phyloP scores from a whole-genome alignment of 2,888 invertebrate genomes.

The Epinotia ramella region DNA sequence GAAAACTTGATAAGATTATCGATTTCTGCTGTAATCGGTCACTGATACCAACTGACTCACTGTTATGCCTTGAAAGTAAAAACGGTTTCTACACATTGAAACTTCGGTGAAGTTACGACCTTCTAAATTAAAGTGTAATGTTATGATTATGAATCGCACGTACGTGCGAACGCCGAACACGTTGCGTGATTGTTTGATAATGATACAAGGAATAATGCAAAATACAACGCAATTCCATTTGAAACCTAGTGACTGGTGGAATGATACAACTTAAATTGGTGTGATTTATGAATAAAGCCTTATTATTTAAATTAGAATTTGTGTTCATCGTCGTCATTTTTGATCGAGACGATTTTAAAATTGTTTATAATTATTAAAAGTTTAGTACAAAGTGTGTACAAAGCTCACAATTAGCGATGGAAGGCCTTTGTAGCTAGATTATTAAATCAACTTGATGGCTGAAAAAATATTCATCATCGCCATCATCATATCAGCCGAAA shows the following conservation, averaged over 20 bases:
- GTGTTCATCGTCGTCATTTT: background rate
- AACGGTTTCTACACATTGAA: background rate
- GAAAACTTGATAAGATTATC: conserved; percentile 29
- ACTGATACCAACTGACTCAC: conserved; percentile 51
- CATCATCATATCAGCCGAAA: no score
- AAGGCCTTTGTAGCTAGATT: no score
- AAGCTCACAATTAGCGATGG: no score
- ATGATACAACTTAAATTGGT: background rate
- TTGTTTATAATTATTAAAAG: background rate
- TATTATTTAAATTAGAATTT: no score
- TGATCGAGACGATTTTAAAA: background rate
- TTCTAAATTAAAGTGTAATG: background rate
- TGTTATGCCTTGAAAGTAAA: conserved; percentile 6
- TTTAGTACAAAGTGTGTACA: no score
- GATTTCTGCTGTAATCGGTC: conserved; percentile 56
- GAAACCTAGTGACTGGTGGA: background rate
- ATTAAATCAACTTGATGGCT: no score
- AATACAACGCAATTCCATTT: background rate
- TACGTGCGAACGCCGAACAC: conserved; percentile 14
- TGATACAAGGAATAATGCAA: background rate
- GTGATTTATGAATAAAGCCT: background rate
- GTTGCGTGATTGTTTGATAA: conserved; percentile 12
- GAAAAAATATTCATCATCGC: no score
- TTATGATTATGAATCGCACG: conserved; percentile 4
- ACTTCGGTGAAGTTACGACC: background rate